A percentile compares a stretch with the other conserved stretches of the same genome.
Conservation (phyloP, 2,888 invertebrate genomes). For the Synanthedon vespiformis region DNA sequence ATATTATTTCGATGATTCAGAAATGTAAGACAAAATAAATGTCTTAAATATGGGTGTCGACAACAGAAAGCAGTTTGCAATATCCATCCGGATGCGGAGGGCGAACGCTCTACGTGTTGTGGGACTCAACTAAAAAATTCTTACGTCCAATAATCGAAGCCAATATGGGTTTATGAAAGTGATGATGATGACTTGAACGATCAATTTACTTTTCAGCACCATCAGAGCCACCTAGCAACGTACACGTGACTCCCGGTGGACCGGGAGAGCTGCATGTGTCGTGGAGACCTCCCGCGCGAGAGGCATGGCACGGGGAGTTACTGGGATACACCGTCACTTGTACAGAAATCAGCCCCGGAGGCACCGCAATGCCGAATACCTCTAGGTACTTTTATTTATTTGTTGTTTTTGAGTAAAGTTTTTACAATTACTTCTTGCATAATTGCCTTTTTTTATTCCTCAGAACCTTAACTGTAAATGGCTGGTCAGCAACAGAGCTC, state of each 20-base stretch:
- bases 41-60: no score
- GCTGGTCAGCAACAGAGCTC: slow-evolving; percentile 77
- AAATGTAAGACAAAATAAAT: no score
- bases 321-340: slow-evolving; percentile 80
- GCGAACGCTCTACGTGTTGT: no score
- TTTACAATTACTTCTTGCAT: not conserved
- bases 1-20: no score
- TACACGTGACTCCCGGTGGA: slow-evolving; percentile 75
- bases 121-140: no score
- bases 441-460: not conserved
- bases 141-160: no score
- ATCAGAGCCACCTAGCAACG: slow-evolving; percentile 76
- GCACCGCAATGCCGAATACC: slow-evolving; percentile 33
- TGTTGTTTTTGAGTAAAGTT: no score
- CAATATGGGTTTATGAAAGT: no score
- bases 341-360: slow-evolving; percentile 49
- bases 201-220: slow-evolving; percentile 66
- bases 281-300: slow-evolving; percentile 82
- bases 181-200: no score
- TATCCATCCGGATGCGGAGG: no score
- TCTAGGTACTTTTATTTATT: slow-evolving; percentile 27
- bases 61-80: no score
- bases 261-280: slow-evolving; percentile 78
- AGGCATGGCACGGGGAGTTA: slow-evolving; percentile 80
- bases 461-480: slow-evolving; percentile 72